Base-by-base conservation (phyloP, 2,888 invertebrate species). In the Cistogaster globosa region DNA sequence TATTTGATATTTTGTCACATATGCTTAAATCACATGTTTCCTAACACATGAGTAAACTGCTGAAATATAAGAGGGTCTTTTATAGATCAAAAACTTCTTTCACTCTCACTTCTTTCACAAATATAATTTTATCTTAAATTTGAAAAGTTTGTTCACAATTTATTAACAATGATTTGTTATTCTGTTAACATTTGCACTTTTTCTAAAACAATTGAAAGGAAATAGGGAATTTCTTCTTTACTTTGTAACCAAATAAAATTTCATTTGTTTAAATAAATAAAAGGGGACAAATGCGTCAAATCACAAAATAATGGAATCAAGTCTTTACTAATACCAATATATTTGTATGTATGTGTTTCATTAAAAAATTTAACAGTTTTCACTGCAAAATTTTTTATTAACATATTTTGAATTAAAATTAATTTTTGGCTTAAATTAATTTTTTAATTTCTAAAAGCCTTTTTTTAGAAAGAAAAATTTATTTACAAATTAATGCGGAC, bases 1-100 rank as follows among this genome's bases (percentile, higher is more conserved):
- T 62, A 82, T 82, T 76, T 76, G 81, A 82, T 82, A 82, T 76
- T 65, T 82, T 75, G 69, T 69, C 81, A 82, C 81, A 76, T 69
- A 76, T 82, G 69, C 63, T 62, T 36, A 36, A 18, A 38, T 53
- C 20, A 62, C 22, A 68, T 81, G 16, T 53, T 18, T 55, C 6
- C 9, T 6, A 3, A 9, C 65, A 65, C n/a, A 51, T 53, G 38
- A 53, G 14, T 6, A 74, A 26, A 16, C 12, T 26, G 51, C 16
- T 74, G 80, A 74, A 80, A 68, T 67, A 72, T 32, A 51, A 81
- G 36, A 81, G 60, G 75, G 68, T 75, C 62, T 68, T 75, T 72
- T 65, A 16, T 8, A 60, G 51, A 20, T 4, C 48, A 48, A 22
- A 58, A 51, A 12, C 16, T 18, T 16, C 38, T 8, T 79, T 38